A percentile compares a stretch with the other conserved stretches of the same genome.
phyloP scores from a whole-genome alignment of 2,113 vertebrate genomes.

The Myotis brandtii region DNA sequence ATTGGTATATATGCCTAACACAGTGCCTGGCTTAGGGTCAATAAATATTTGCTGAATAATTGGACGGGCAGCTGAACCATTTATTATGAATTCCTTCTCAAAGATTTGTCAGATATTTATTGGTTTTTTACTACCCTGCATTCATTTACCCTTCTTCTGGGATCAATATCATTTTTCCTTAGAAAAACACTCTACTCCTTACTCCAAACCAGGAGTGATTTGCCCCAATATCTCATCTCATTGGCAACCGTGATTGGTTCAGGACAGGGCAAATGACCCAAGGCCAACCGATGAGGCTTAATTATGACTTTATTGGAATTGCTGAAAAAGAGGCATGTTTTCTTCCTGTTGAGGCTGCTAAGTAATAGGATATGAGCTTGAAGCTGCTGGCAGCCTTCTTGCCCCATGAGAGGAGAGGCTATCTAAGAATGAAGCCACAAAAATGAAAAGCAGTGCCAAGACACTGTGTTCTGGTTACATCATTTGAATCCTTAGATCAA shows the following conservation, averaged over 20 bases:
- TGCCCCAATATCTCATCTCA: neutral
- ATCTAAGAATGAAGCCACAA: neutral
- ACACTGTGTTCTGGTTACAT: constrained; percentile 7
- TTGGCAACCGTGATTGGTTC: neutral
- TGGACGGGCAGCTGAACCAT: neutral
- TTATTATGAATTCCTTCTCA: neutral
- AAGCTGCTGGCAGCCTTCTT: neutral
- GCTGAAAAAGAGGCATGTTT: neutral
- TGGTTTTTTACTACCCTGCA: neutral
- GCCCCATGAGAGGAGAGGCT: neutral
- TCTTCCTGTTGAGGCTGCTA: neutral
- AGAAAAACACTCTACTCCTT: neutral
- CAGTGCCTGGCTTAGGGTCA: neutral
- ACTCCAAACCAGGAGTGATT: neutral
- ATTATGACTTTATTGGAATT: neutral
- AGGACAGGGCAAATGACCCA: neutral
- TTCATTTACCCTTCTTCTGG: neutral
- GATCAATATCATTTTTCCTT: neutral
- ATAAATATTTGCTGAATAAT: neutral
- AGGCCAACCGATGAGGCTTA: neutral
- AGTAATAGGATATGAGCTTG: neutral
- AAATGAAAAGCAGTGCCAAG: neutral
- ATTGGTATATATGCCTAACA: neutral
- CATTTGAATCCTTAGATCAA: neutral
- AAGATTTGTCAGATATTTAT: neutral